These are phyloP conservation scores for Bombylius discolor DNA, from an alignment of 2,888 invertebrate genomes.

Conservation along the genomic window DNA sequence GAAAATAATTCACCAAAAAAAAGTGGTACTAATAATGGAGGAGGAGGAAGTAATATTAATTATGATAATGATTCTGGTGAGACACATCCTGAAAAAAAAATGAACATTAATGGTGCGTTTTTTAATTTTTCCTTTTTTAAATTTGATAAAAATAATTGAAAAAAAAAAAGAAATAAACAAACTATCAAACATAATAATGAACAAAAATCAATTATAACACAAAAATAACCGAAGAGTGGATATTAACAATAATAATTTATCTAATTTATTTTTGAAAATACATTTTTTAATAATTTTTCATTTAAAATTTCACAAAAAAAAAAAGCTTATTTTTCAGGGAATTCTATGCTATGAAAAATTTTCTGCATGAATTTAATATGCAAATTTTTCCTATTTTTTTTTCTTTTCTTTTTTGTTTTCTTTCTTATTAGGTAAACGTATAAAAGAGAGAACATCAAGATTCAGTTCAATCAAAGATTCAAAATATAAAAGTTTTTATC, in stretches of 20 bases:
- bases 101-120: conserved; percentile 30
- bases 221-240: too few species aligned
- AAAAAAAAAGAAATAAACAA: conserved; percentile 2
- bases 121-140: conserved; percentile 7
- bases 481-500: conserved; percentile 12
- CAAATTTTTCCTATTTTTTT: neutral
- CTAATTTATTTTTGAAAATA: too few species aligned
- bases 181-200: too few species aligned
- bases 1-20: conserved; percentile 4
- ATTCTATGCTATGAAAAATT: too few species aligned
- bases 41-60: conserved; percentile 6
- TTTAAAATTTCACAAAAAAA: too few species aligned
- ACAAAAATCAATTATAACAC: too few species aligned
- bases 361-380: too few species aligned
- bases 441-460: conserved; percentile 31
- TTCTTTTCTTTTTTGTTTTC: conserved; percentile 7
- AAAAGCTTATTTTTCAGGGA: too few species aligned
- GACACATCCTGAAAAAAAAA: conserved; percentile 28
- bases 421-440: conserved; percentile 26
- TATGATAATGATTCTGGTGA: conserved; percentile 25
- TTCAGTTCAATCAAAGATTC: conserved; percentile 35
- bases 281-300: too few species aligned
- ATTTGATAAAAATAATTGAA: neutral
- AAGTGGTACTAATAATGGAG: conserved; percentile 1
- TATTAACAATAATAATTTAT: too few species aligned